Evolutionary conservation across 1,140 invertebrate genomes (phyloP).

Genomic region (Ceratosolen solmsi): DNA sequence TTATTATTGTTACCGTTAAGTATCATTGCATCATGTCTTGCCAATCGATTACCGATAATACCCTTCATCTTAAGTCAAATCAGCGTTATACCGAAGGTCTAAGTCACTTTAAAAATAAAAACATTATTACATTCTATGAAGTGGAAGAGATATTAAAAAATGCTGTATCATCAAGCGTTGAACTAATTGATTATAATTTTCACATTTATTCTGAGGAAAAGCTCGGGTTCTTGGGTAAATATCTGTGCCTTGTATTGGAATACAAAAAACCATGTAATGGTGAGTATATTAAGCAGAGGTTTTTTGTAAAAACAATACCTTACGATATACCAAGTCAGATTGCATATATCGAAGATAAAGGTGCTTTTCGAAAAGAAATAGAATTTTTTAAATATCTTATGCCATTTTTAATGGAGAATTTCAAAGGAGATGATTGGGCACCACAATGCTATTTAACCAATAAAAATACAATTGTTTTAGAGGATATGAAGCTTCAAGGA

Average conservation of each 20-base stretch:
- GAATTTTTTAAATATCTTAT: conserved; percentile 69
- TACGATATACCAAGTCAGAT: conserved; percentile 62
- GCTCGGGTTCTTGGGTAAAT: conserved; percentile 74
- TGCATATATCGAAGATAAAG: no score
- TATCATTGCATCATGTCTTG: conserved; percentile 55
- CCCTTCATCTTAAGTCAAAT: conserved; percentile 62
- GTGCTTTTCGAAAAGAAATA: conserved; percentile 73
- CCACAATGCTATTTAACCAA: conserved; percentile 70
- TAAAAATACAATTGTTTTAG: conserved; percentile 69
- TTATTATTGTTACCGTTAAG: conserved; percentile 47
- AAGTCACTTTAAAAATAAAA: no score
- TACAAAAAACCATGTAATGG: conserved; percentile 41
- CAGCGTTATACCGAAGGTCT: no score
- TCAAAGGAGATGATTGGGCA: conserved; percentile 59
- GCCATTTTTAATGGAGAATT: conserved; percentile 62
- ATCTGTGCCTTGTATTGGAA: conserved; percentile 62
- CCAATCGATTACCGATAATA: conserved; percentile 61
- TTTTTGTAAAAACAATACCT: conserved; percentile 74
- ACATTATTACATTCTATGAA: no score
- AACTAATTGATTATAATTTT: no score
- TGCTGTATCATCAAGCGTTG: no score
- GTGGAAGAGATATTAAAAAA: no score
- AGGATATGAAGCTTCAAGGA: conserved; percentile 68
- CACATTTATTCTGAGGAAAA: no score
- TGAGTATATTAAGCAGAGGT: conserved; percentile 58